Base-by-base conservation (phyloP, 2,797 vertebrate genomes). In the Smutsia gigantea region DNA sequence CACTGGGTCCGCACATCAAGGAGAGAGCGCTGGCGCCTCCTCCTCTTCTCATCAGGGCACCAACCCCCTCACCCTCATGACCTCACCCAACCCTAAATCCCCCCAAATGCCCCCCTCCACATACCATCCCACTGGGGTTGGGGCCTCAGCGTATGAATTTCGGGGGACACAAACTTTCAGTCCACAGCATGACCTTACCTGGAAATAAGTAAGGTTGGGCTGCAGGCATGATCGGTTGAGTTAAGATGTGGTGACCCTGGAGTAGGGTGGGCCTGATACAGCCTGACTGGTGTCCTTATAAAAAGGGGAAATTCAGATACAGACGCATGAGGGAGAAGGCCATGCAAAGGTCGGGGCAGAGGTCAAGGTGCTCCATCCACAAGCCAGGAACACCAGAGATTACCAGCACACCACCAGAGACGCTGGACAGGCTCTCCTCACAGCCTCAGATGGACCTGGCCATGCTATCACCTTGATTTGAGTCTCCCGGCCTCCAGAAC, bases 341-440 rank as follows among this genome's bases (percentile, higher is more conserved):
- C 42, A 29, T 0, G 1, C 25, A 42, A 72, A 14, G 37, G 18
- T 3, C 14, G 25, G 31, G 34, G 7, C 18, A 2, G 34, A 31
- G 57, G 25, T 15, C 4, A 8, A 29, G 63, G 59, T 1, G 7
- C 21, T 5, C 19, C 25, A n/a, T 74, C 15, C 15, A n/a, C 27
- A n/a, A 71, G 51, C 10, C 1, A 15, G 19, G n/a, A 57, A 15
- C 68, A 11, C 61, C 21, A 7, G 25, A 57, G 83, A 29, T 9
- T 6, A 19, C 31, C n/a, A 37, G 82, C 0, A 2, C 59, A 25
- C 69, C 57, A 6, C 7, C 29, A 27, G 21, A 18, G 21, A 51
- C 11, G 21, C 64, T 1, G 31, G 55, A 61, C 55, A n/a, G 31
- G 6, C 15, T 14, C 42, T 57, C 19, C 78, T 77, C 13, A 5